Evolutionary conservation across 2,888 invertebrate genomes (phyloP), one percentile per base, ranked within the genome.

Genomic region (Drosophila greeni): DNA sequence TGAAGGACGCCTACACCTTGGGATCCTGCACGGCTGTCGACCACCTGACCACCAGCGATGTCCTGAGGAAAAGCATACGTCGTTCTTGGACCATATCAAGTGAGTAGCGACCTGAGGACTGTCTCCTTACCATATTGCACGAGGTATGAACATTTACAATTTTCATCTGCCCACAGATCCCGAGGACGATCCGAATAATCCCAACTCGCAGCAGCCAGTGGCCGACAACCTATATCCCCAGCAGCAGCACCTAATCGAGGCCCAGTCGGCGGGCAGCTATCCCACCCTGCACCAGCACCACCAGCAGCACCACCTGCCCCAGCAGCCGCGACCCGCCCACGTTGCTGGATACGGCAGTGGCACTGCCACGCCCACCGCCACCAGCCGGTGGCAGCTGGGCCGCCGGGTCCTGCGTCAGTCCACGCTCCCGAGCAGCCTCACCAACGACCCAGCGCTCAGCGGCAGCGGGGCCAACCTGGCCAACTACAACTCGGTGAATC

Each of bases 81-180:
- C 90, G 93, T 60, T 93, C 93, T 66, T 93, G 93, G 93, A 93
- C 93, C 60, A 93, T 93, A 84, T 93, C 93, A 75, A 93, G 93
- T 93, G 86, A 90, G 70, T 55, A 5, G 6, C 9, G 2, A n/a
- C 39, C 11, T 24, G 6, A 11, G 11, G 7, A n/a, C 12, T 42
- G 5, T n/a, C 23, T 8, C 5, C 5, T 36, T 16, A 12, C 11
- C 6, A 37, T 12, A 12, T n/a, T 12, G 6, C 7, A n/a, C 7
- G n/a, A 16, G 5, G n/a, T 23, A n/a, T 26, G 3, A 9, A 2
- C 2, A 36, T 20, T 12, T 14, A 8, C 14, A 23, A 37, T 1
- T 14, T 14, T 7, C 16, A 14, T 4, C 20, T 3, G 2, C 4
- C 20, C 0, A 36, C 62, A 87, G 87, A 87, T 82, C 86, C 87